Conservation (phyloP, 2,888 invertebrate genomes). For the Caenorhabditis drosophilae region DNA sequence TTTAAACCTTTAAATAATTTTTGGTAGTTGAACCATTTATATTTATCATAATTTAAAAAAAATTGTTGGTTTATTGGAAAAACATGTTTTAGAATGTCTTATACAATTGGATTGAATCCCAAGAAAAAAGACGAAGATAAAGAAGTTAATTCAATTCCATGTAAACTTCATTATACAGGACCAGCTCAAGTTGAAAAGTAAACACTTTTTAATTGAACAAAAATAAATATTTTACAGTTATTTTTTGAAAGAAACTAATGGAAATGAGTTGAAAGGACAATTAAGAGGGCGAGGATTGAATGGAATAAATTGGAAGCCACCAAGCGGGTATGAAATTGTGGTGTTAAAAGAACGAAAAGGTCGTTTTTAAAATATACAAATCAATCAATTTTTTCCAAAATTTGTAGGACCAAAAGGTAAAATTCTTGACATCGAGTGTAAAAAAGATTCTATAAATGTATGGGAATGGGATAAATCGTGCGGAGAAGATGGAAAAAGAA, state of each 20-base stretch:
- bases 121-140: conserved; percentile 12
- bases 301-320: conserved; percentile 26
- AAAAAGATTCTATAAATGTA: conserved; percentile 8
- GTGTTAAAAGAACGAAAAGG: conserved; percentile 39
- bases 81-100: background rate
- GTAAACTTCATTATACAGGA: conserved; percentile 50
- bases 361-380: conserved; percentile 1
- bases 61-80: no score
- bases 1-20: no score
- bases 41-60: no score
- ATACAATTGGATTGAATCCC: conserved; percentile 15
- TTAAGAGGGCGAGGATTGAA: conserved; percentile 41
- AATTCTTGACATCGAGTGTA: conserved; percentile 21
- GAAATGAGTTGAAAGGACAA: conserved; percentile 20
- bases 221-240: conserved; percentile 6
- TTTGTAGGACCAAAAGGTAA: conserved; percentile 25
- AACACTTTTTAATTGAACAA: conserved; percentile 1
- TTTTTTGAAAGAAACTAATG: conserved; percentile 26
- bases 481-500: conserved; percentile 27
- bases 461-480: conserved; percentile 39
- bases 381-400: background rate
- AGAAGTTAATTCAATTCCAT: conserved; percentile 55
- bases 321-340: conserved; percentile 24
- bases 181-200: conserved; percentile 38
- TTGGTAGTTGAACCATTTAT: no score